Percentiles rank a stretch among this genome's conserved stretches.
These are phyloP conservation scores for Adrianichthys oophorus DNA, from an alignment of 2,797 vertebrate genomes.

Conservation along the genomic window DNA sequence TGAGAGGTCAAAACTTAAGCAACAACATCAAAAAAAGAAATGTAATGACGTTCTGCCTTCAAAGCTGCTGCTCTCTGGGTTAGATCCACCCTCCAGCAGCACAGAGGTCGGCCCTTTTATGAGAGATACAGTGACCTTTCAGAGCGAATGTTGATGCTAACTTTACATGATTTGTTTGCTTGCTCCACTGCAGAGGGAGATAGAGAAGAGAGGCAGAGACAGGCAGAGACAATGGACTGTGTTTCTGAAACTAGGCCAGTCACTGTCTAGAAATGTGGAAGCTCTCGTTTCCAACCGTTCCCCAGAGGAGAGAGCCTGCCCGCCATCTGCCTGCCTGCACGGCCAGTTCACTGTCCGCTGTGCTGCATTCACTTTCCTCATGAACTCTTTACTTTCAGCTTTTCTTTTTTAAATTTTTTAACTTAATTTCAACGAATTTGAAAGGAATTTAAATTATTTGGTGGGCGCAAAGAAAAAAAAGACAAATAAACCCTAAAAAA, in stretches of 20 bases:
- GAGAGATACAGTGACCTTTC: slow-evolving; percentile 65
- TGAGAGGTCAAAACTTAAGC: slow-evolving; percentile 15
- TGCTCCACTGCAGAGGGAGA: slow-evolving; percentile 25
- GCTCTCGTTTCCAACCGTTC: slow-evolving; percentile 60
- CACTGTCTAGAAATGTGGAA: slow-evolving; percentile 72
- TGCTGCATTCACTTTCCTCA: slow-evolving; percentile 33
- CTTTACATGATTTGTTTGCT: slow-evolving; percentile 65
- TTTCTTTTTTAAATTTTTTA: background rate
- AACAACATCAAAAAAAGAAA: slow-evolving; percentile 22
- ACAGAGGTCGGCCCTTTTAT: slow-evolving; percentile 44
- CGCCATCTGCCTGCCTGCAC: slow-evolving; percentile 36
- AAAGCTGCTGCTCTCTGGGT: slow-evolving; percentile 12
- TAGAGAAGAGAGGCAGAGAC: slow-evolving; percentile 28
- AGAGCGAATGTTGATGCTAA: slow-evolving; percentile 67
- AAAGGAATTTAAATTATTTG: no score
- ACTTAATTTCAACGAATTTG: background rate
- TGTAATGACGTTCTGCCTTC: slow-evolving; percentile 28
- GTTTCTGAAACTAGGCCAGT: slow-evolving; percentile 72
- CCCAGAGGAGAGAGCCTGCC: slow-evolving; percentile 48
- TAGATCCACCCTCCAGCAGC: slow-evolving; percentile 30
- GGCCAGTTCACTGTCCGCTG: slow-evolving; percentile 42
- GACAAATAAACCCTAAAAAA: no score
- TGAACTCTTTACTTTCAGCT: background rate
- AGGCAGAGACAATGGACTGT: slow-evolving; percentile 37
- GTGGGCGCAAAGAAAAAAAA: no score